These are phyloP conservation scores for Prorops nasuta DNA, from an alignment of 1,140 invertebrate genomes.

Conservation along the genomic window DNA sequence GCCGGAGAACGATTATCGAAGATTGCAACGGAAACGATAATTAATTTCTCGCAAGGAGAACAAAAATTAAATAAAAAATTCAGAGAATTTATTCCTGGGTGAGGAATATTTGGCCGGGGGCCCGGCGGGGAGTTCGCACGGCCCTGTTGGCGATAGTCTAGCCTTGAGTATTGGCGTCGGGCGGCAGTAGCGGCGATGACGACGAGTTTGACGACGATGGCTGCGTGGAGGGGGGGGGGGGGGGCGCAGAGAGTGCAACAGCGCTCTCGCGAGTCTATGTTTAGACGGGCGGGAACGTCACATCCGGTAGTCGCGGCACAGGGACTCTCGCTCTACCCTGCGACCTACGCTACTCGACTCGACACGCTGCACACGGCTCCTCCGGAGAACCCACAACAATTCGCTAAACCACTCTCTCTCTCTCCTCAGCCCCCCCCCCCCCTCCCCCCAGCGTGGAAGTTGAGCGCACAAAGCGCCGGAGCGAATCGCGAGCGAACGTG, in stretches of 20 bases:
- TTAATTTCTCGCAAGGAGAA: too few relatives aligned
- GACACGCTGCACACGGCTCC: too few relatives aligned
- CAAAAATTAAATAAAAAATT: too few relatives aligned
- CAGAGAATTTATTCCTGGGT: too few relatives aligned
- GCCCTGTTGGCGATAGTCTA: constrained; percentile 20
- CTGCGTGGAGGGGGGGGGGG: constrained; percentile 10
- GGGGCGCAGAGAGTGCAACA: constrained; percentile 8
- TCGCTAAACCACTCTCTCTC: constrained; percentile 12
- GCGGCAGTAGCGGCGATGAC: constrained; percentile 7
- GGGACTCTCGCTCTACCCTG: neutral
- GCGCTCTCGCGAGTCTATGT: constrained; percentile 37
- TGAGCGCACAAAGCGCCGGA: neutral
- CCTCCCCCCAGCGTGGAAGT: neutral
- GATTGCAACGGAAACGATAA: too few relatives aligned
- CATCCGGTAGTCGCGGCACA: constrained; percentile 37
- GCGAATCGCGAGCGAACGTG: constrained; percentile 15
- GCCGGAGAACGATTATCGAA: too few relatives aligned
- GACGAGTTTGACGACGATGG: constrained; percentile 11
- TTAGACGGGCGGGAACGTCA: constrained; percentile 40
- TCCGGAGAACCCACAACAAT: too few relatives aligned
- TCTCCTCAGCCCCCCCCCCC: constrained; percentile 3
- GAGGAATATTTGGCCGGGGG: too few relatives aligned
- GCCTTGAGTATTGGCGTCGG: constrained; percentile 29
- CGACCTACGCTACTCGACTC: too few relatives aligned
- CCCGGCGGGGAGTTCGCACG: too few relatives aligned